Conservation (phyloP, 2,888 invertebrate species). For the Heliconius aoede region DNA sequence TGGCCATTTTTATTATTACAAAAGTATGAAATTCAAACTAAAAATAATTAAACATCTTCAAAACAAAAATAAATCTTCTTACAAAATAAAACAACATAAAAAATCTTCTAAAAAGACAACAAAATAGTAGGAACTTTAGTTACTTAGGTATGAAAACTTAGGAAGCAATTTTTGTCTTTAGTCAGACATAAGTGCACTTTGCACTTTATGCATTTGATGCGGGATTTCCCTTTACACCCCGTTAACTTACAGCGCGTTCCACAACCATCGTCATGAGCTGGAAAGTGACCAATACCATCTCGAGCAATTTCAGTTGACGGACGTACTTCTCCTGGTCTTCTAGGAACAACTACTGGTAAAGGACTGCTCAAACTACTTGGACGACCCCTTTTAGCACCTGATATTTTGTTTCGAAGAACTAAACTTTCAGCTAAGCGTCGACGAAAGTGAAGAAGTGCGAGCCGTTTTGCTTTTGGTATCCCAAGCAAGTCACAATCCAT, state of each 20-base stretch:
- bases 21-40: conserved; percentile 3
- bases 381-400: conserved; percentile 46
- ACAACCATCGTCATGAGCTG: conserved; percentile 49
- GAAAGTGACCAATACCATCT: conserved; percentile 52
- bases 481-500: conserved; percentile 45
- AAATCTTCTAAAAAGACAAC: too few species aligned
- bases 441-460: conserved; percentile 42
- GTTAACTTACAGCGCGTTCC: conserved; percentile 50
- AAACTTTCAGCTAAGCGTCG: conserved; percentile 49
- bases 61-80: too few species aligned
- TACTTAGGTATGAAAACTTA: conserved; percentile 27
- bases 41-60: neutral
- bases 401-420: conserved; percentile 49
- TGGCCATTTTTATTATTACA: conserved; percentile 13
- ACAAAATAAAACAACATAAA: too few species aligned
- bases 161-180: conserved; percentile 51
- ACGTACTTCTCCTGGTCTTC: conserved; percentile 51
- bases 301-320: conserved; percentile 49
- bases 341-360: conserved; percentile 45
- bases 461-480: conserved; percentile 47
- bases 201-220: conserved; percentile 52
- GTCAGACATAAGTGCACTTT: conserved; percentile 51
- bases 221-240: conserved; percentile 49
- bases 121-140: too few species aligned
- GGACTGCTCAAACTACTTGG: conserved; percentile 44